Base-by-base conservation (phyloP, 2,797 vertebrate genomes). In the Arnoldichthys spilopterus region DNA sequence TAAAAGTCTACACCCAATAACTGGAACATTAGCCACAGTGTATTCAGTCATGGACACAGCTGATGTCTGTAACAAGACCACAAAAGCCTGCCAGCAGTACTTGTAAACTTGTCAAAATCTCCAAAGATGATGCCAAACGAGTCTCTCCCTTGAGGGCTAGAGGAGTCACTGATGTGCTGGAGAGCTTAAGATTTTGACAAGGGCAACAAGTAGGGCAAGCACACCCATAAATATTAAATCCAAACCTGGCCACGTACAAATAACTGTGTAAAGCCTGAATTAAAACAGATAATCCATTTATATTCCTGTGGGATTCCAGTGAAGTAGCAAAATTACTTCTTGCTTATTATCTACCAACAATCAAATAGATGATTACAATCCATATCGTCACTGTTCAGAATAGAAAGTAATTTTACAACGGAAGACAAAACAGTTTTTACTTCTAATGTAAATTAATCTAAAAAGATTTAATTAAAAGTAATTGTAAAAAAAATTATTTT, bases 101-200 rank as follows among this genome's bases (percentile, higher is more conserved):
- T 70, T 79, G 83, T 79, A 79, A 78, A 81, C 77, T 70, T 84
- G 76, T 84, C 77, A 82, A 56, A 79, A 72, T 62, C 79, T 78
- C 62, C 66, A 81, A 64, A 81, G 72, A 78, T 28, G 69, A 79
- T 70, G 67, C 69, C 73, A 74, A 79, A 79, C 28, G 15, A 73
- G 49, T 37, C 54, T 61, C 66, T 74, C 70, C 80, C 80, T 79
- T 12, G 59, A 66, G 73, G 83, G 51, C 66, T 3, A 20, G 49
- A 59, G 28, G 49, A 82, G 51, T 62, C 59, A 68, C 40, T 84
- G 79, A 81, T 79, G 79, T 82, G 83, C 76, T 61, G 30, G 51
- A 30, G n/a, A 59, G 67, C 51, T 40, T 76, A 54, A 15, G 53
- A 76, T 54, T 81, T 63, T 76, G 79, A 78, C 76, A 84, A 81